Conservation (phyloP, 2,888 invertebrate species). For the Portevinia maculata region DNA sequence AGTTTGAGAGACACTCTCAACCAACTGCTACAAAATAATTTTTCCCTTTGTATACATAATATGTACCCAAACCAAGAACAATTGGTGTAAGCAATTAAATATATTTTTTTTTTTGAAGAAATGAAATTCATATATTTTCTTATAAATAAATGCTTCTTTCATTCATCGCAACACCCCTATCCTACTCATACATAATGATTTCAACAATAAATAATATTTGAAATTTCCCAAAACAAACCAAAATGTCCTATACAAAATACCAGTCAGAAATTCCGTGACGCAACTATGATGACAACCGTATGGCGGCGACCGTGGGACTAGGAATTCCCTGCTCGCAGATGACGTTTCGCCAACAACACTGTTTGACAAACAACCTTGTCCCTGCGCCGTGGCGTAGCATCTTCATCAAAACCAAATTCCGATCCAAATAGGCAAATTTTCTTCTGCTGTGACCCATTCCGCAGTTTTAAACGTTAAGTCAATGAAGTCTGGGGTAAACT, state of each 20-base stretch:
- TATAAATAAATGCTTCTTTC: background rate
- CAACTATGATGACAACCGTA: constrained; percentile 14
- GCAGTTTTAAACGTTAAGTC: constrained; percentile 82
- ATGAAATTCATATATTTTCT: background rate
- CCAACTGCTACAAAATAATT: too few relatives aligned
- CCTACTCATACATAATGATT: background rate
- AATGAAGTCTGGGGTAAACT: constrained; percentile 82
- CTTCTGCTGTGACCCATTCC: constrained; percentile 54
- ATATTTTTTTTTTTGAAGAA: too few relatives aligned
- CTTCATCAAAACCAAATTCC: background rate
- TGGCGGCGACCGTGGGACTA: background rate
- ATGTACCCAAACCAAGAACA: too few relatives aligned
- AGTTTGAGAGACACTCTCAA: too few relatives aligned
- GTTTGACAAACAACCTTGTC: constrained; percentile 24
- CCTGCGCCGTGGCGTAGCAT: constrained; percentile 32
- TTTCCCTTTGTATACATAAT: too few relatives aligned
- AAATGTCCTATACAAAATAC: constrained; percentile 25
- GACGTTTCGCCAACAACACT: constrained; percentile 29
- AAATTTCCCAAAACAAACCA: constrained; percentile 54
- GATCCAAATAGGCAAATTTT: constrained; percentile 25
- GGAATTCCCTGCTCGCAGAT: constrained; percentile 8
- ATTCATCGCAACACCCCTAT: background rate
- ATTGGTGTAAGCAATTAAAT: too few relatives aligned
- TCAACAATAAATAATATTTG: background rate
- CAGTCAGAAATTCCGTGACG: constrained; percentile 23